Conservation (phyloP, 1,140 invertebrate species). For the Phortica variegata region DNA sequence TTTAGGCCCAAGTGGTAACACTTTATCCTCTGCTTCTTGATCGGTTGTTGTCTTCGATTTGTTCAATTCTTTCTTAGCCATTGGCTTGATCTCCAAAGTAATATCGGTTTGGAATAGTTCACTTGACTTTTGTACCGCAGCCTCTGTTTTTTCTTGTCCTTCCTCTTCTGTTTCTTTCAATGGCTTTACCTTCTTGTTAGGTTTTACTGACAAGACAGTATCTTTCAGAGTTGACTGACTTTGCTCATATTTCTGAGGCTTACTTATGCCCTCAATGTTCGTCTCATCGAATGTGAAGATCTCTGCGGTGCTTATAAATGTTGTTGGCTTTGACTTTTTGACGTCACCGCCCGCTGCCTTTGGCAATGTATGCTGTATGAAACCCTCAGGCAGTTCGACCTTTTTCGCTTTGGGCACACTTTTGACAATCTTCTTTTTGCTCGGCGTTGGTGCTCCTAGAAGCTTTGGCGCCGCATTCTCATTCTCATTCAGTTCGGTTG, state of each 20-base stretch:
- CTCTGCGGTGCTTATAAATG: slow-evolving; percentile 26
- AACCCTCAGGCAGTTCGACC: slow-evolving; percentile 35
- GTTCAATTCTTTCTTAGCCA: slow-evolving; percentile 3
- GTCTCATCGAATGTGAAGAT: slow-evolving; percentile 46
- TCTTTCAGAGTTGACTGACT: slow-evolving; percentile 7
- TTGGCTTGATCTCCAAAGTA: too few species aligned
- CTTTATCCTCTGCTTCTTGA: too few species aligned
- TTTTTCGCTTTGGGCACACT: slow-evolving; percentile 34
- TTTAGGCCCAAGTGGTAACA: too few species aligned
- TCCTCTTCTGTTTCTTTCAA: too few species aligned
- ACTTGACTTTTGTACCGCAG: too few species aligned
- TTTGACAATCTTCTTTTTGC: slow-evolving; percentile 44
- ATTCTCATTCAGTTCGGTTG: slow-evolving; percentile 5
- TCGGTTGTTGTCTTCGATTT: slow-evolving; percentile 1
- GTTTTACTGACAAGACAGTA: too few species aligned
- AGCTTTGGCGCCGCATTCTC: slow-evolving; percentile 2
- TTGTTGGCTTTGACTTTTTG: slow-evolving; percentile 8
- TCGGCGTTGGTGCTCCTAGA: slow-evolving; percentile 30
- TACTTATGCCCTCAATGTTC: slow-evolving; percentile 16
- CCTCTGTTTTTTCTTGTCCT: too few species aligned
- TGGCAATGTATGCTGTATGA: slow-evolving; percentile 19
- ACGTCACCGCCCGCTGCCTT: neutral
- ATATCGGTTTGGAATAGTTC: too few species aligned
- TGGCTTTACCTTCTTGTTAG: too few species aligned
- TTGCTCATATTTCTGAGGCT: slow-evolving; percentile 8